Conservation (phyloP, 2,797 vertebrate species). For the Argentina silus region DNA sequence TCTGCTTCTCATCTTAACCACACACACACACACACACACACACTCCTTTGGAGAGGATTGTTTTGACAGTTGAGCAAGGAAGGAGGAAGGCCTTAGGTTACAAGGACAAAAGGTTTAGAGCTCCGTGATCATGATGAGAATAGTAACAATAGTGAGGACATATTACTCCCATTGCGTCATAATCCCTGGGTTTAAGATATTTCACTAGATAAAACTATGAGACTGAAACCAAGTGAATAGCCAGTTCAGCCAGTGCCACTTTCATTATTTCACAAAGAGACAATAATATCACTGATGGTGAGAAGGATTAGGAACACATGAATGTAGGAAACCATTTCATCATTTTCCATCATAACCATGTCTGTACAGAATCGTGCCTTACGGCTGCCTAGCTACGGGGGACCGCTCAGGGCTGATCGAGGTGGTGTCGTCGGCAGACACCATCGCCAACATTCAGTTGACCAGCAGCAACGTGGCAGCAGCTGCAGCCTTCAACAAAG, state of each 20-base stretch:
- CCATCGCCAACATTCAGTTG: conserved; percentile 98
- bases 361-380: conserved; percentile 89
- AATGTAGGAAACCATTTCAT: too few relatives aligned
- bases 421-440: conserved; percentile 93
- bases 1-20: conserved; percentile 51
- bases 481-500: conserved; percentile 97
- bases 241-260: too few relatives aligned
- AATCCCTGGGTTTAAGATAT: too few relatives aligned
- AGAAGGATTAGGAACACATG: not conserved
- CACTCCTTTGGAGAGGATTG: conserved; percentile 67
- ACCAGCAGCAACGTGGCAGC: conserved; percentile 97
- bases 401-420: conserved; percentile 96
- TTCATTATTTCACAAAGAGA: too few relatives aligned
- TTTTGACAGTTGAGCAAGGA: conserved; percentile 67
- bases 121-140: conserved; percentile 22
- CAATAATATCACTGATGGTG: not conserved
- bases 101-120: conserved; percentile 40
- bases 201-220: too few relatives aligned
- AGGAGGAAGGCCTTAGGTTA: conserved; percentile 48
- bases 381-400: conserved; percentile 97
- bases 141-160: conserved; percentile 13
- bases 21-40: conserved; percentile 13
- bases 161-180: not conserved
- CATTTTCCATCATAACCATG: not conserved
- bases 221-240: too few relatives aligned